Evolutionary conservation across 53 echinoderm and acorn worm genomes (phyloP), one percentile per base, ranked within the genome.

Genomic region (Holothuria leucospilota): DNA sequence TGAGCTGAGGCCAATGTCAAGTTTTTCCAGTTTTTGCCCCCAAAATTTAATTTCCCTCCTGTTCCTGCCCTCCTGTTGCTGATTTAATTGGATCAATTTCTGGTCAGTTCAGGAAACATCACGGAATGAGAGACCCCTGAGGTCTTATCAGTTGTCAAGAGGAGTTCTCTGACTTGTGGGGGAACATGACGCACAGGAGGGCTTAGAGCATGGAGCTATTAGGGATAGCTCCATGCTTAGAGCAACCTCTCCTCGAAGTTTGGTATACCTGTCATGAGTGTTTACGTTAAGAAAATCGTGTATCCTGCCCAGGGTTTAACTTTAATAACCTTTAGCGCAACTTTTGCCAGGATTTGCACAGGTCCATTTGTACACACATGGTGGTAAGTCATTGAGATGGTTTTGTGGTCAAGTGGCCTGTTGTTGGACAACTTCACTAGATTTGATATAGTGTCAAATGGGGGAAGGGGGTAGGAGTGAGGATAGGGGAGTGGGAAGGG

Each of bases 21-120:
- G 70, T 39, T 34, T 29, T 34, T 29, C 29, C 13, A 5, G 20
- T 75, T 52, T 75, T 51, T 75, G 51, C 52, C 10, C 49, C 51
- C 75, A 49, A 49, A 75, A 75, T 75, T 75, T 51, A 75, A 75
- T 75, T 70, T 75, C 52, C 75, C 14, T 75, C 75, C n/a, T 16
- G 49, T 39, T 75, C 74, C 75, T 75, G 49, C 75, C 75, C 75
- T 56, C 75, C 75, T 75, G 52, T 52, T 52, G 75, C 52, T 75
- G 75, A 75, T 75, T 75, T 49, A 24, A 51, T 49, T 75, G 51
- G 52, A 75, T 75, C 24, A 27, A 49, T 75, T 75, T 75, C 75
- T 75, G 34, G 75, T 51, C n/a, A 75, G 51, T 75, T 75, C 51
- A 75, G 52, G 28, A 52, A 75, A 75, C 4, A 75, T 75, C 52